phyloP scores from a whole-genome alignment of 2,888 invertebrate genomes.

The Amphimallon solstitiale region DNA sequence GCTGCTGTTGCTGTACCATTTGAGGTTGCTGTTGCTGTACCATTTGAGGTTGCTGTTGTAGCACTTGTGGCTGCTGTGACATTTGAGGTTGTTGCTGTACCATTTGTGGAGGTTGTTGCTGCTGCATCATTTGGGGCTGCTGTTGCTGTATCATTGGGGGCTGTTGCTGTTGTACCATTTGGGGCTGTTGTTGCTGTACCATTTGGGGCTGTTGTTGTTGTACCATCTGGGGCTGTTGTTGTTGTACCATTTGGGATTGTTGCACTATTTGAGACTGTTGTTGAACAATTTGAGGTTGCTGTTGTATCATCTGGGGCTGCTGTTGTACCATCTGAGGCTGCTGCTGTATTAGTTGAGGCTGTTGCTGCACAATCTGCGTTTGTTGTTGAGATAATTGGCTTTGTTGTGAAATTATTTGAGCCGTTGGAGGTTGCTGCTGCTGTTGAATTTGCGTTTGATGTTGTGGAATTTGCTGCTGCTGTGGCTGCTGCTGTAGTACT shows the following conservation, averaged over 20 bases:
- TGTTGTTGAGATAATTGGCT: conserved; percentile 50
- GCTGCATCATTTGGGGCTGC: conserved; percentile 43
- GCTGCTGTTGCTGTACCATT: conserved; percentile 36
- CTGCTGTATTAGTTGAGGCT: conserved; percentile 36
- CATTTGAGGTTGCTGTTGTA: conserved; percentile 57
- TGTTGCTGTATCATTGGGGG: too few relatives aligned
- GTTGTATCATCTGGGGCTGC: conserved; percentile 52
- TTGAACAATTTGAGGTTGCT: conserved; percentile 52
- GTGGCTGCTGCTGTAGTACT: conserved; percentile 37
- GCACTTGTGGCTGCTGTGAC: conserved; percentile 5
- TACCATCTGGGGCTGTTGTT: conserved; percentile 52
- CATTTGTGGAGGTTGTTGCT: conserved; percentile 49
- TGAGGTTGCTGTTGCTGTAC: conserved; percentile 32
- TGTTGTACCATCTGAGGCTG: conserved; percentile 42
- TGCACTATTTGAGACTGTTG: conserved; percentile 35
- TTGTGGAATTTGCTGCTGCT: conserved; percentile 28
- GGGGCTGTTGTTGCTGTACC: conserved; percentile 5
- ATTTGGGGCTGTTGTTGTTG: conserved; percentile 39
- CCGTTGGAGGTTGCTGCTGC: conserved; percentile 55
- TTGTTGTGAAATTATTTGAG: conserved; percentile 31
- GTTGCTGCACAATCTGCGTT: conserved; percentile 56
- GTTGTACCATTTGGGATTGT: conserved; percentile 32
- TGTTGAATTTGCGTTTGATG: conserved; percentile 44
- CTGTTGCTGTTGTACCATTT: conserved; percentile 43
- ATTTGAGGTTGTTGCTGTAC: conserved; percentile 40